phyloP scores from a whole-genome alignment of 2,888 invertebrate genomes.

The Diplolepis rosae region DNA sequence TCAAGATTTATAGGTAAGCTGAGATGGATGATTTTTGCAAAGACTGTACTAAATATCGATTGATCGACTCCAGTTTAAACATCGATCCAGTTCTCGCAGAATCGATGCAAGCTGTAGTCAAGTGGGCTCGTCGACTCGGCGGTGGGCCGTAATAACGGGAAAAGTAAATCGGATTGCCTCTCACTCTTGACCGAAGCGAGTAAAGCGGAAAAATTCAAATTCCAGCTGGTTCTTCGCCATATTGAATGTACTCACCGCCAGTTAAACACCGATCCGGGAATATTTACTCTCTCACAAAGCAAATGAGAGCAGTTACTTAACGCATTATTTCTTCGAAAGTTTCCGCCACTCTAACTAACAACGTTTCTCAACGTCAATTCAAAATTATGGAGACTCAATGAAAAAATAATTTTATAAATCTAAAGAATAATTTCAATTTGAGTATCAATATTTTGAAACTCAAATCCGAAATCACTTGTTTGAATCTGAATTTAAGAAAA shows the following conservation, averaged over 20 bases:
- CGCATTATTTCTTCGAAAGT: conserved; percentile 63
- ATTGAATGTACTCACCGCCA: conserved; percentile 35
- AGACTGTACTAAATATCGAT: conserved; percentile 37
- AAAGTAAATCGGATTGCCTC: conserved; percentile 69
- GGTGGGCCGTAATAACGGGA: conserved; percentile 65
- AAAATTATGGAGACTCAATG: too few relatives aligned
- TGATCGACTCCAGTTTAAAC: conserved; percentile 48
- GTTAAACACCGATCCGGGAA: conserved; percentile 15
- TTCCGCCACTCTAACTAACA: conserved; percentile 45
- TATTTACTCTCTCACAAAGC: conserved; percentile 16
- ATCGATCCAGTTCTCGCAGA: conserved; percentile 45
- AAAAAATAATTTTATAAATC: too few relatives aligned
- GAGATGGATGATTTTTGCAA: not conserved
- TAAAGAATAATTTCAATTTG: too few relatives aligned
- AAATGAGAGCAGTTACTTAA: conserved; percentile 50
- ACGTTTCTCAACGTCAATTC: not conserved
- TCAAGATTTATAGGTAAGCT: too few relatives aligned
- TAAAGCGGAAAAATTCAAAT: conserved; percentile 59
- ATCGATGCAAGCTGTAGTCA: conserved; percentile 42
- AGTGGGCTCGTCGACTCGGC: conserved; percentile 41
- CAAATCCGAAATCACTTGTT: too few relatives aligned
- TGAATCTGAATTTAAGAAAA: too few relatives aligned
- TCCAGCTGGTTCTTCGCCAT: conserved; percentile 52
- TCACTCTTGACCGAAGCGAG: conserved; percentile 62
- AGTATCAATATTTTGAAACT: too few relatives aligned